Evolutionary conservation across 2,113 vertebrate species (phyloP).

Genomic region (Pontoporia blainvillei): DNA sequence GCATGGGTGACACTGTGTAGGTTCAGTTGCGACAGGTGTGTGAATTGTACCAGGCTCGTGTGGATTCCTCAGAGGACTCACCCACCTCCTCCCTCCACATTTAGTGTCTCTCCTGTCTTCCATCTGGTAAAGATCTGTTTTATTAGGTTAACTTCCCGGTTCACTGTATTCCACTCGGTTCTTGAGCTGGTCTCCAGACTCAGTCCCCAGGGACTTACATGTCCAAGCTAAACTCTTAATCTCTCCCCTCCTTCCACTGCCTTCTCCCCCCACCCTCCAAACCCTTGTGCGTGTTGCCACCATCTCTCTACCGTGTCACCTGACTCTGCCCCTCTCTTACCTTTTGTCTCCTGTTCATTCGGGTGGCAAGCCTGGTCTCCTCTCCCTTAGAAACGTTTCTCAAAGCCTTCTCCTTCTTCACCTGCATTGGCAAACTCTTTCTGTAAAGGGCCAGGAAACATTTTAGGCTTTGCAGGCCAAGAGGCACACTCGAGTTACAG

Average conservation of each 20-base stretch:
- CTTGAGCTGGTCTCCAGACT: neutral
- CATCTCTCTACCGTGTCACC: neutral
- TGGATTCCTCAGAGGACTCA: neutral
- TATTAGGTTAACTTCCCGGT: neutral
- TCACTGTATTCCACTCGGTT: neutral
- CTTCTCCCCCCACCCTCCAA: accelerated
- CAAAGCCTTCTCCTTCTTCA: neutral
- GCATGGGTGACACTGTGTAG: neutral
- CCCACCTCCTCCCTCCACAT: neutral
- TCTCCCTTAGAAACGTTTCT: neutral
- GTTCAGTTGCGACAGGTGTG: neutral
- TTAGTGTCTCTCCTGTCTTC: neutral
- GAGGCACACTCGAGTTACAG: neutral
- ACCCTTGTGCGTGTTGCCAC: neutral
- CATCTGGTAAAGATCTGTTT: neutral
- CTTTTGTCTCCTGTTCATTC: neutral
- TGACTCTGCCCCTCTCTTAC: no score
- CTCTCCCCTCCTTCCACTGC: neutral
- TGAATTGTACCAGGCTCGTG: neutral
- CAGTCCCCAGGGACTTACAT: neutral
- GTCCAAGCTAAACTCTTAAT: neutral
- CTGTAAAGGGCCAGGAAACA: neutral
- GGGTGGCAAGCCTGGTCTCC: neutral
- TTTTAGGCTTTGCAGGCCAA: neutral
- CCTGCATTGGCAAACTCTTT: neutral